Evolutionary conservation across 1,140 invertebrate species (phyloP).

Genomic region (Camponotus pennsylvanicus): DNA sequence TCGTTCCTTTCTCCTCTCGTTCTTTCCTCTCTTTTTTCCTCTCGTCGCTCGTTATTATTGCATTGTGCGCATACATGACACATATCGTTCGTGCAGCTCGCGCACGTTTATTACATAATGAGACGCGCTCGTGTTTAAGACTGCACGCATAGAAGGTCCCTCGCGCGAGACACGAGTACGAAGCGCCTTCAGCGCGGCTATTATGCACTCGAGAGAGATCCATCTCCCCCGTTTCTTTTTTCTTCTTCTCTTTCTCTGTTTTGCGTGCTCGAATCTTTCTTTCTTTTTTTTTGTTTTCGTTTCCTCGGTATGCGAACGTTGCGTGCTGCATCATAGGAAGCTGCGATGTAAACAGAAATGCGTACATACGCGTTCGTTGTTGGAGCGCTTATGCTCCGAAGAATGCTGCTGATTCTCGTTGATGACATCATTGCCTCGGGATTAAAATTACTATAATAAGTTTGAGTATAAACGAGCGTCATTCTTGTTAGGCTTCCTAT

Average conservation of each 20-base stretch:
- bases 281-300: slow-evolving; percentile 23
- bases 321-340: slow-evolving; percentile 45
- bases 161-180: slow-evolving; percentile 28
- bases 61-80: slow-evolving; percentile 57
- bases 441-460: slow-evolving; percentile 32
- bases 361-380: slow-evolving; percentile 27
- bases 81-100: slow-evolving; percentile 56
- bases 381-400: slow-evolving; percentile 10
- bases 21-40: slow-evolving; percentile 32
- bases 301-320: slow-evolving; percentile 13
- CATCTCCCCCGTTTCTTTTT: neutral
- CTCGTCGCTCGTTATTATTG: slow-evolving; percentile 49
- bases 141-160: slow-evolving; percentile 37
- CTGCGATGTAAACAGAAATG: slow-evolving; percentile 53
- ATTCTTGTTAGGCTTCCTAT: neutral
- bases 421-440: slow-evolving; percentile 32
- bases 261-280: neutral
- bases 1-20: neutral
- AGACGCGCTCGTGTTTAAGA: slow-evolving; percentile 56
- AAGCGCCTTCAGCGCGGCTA: slow-evolving; percentile 46
- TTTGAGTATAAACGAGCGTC: neutral
- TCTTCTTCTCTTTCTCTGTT: neutral
- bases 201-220: slow-evolving; percentile 32
- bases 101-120: slow-evolving; percentile 60
- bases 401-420: slow-evolving; percentile 9